Base-by-base conservation (phyloP, 2,888 invertebrate species). In the Linnaemya tessellans region DNA sequence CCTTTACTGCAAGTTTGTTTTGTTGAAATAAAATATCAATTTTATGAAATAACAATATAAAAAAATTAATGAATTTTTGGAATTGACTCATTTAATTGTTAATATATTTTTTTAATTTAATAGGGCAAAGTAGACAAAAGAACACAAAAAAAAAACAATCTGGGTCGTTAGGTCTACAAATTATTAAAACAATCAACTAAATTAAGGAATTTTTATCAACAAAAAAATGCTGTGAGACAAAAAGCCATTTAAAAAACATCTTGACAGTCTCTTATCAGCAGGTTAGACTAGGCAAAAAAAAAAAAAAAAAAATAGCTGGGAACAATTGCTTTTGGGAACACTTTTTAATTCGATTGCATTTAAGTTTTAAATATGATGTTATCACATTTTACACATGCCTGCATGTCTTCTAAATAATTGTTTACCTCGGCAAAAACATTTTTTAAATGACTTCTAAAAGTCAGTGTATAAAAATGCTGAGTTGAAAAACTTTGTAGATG, bases 41-140 rank as follows among this genome's bases (percentile, higher is more conserved):
- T 38, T 38, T 20, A 18, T 15, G 7, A 30, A 30, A 30, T 30
- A 30, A 30, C 30, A 2, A 30, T 3, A 30, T 3, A 30, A 30
- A 30, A 3, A 30, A 30, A 22, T 25, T 46, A 49, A 30, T 15
- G 11, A 15, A 18, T 46, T 49, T 49, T n/a, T 18, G 7, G n/a
- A 65, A 49, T 65, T 65, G n/a, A 10, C 46, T 22, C n/a, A 25
- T 46, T 65, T 65, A 65, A 65, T 65, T 65, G 25, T 49, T 65
- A 46, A 46, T 65, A n/a, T 30, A 30, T 30, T 15, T 65, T 65
- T n/a, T 22, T 15, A 35, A 49, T 49, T 49, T 22, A 9, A 25
- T 38, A 18, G 20, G 10, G 30, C 1, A 10, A 2, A 4, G 3
- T 46, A 25, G 25, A 46, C 15, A 65, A 25, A 65, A n/a, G n/a